These are phyloP conservation scores for Sebastes iracundus DNA, from an alignment of 2,797 vertebrate species.

Conservation along the genomic window DNA sequence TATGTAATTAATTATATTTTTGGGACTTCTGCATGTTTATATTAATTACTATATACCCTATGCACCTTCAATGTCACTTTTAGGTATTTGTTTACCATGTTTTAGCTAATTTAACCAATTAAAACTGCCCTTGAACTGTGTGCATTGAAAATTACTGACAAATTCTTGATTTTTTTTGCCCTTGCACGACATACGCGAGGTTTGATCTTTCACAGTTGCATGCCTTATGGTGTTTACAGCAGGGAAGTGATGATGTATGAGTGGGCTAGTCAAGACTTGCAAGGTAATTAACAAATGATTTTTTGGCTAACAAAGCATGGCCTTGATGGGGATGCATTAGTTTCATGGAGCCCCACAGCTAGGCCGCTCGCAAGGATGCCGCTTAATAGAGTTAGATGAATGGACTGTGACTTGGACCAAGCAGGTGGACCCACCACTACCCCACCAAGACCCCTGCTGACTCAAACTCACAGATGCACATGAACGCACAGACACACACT, in stretches of 20 bases:
- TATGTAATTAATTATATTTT: neutral
- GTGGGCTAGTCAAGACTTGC: conserved; percentile 56
- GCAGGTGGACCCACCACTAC: conserved; percentile 69
- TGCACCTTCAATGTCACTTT: neutral
- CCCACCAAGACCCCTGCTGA: conserved; percentile 36
- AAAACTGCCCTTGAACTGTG: neutral
- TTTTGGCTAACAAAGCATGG: conserved; percentile 76
- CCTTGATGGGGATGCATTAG: conserved; percentile 70
- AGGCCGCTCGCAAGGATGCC: conserved; percentile 58
- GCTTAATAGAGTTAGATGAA: conserved; percentile 79
- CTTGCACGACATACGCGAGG: conserved; percentile 57
- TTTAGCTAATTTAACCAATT: neutral
- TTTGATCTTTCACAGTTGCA: conserved; percentile 61
- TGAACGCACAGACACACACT: neutral
- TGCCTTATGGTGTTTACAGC: conserved; percentile 79
- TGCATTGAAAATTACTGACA: neutral
- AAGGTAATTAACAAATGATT: conserved; percentile 83
- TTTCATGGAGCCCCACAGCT: conserved; percentile 67
- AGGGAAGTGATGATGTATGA: conserved; percentile 73
- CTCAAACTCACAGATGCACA: conserved; percentile 20
- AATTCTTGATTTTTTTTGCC: conserved; percentile 34
- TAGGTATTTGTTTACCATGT: neutral
- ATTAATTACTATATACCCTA: neutral
- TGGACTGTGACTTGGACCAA: conserved; percentile 64
- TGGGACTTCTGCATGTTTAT: neutral